Percentiles rank a stretch among this genome's conserved stretches.
Evolutionary conservation across 2,888 invertebrate species (phyloP).

Genomic region (Epirrhoe alternata): DNA sequence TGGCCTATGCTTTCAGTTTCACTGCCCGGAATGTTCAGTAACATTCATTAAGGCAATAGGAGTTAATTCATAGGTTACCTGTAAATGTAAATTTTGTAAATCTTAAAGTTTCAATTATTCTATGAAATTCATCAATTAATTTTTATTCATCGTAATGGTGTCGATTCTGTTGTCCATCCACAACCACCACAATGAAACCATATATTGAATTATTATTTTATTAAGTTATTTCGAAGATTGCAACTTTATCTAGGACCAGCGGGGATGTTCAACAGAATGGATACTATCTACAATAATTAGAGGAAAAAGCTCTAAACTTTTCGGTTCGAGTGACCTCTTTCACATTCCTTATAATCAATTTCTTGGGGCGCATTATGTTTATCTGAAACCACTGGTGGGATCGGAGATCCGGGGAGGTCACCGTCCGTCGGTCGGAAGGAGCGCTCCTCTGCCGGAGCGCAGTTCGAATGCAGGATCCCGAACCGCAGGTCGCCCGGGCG

Average conservation of each 20-base stretch:
- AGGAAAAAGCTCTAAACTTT: no score
- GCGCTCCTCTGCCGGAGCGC: no score
- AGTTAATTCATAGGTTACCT: neutral
- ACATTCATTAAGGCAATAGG: neutral
- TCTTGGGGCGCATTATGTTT: no score
- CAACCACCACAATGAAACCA: neutral
- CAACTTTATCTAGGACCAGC: neutral
- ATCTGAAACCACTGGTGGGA: no score
- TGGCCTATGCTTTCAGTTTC: no score
- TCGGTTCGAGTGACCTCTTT: no score
- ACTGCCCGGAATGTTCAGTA: neutral
- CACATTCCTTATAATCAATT: no score
- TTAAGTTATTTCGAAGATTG: neutral
- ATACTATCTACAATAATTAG: neutral
- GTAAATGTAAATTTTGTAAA: neutral
- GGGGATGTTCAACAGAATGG: neutral
- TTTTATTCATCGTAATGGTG: neutral
- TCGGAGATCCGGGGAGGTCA: no score
- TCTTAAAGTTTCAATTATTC: conserved; percentile 4
- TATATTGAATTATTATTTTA: neutral
- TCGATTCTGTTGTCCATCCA: neutral
- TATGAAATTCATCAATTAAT: conserved; percentile 8
- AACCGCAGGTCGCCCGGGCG: neutral
- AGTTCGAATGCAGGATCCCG: no score
- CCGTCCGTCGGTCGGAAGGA: no score